A percentile compares a stretch with the other conserved stretches of the same genome.
Evolutionary conservation across 1,140 invertebrate species (phyloP).

Genomic region (Philopotamus ludificatus): DNA sequence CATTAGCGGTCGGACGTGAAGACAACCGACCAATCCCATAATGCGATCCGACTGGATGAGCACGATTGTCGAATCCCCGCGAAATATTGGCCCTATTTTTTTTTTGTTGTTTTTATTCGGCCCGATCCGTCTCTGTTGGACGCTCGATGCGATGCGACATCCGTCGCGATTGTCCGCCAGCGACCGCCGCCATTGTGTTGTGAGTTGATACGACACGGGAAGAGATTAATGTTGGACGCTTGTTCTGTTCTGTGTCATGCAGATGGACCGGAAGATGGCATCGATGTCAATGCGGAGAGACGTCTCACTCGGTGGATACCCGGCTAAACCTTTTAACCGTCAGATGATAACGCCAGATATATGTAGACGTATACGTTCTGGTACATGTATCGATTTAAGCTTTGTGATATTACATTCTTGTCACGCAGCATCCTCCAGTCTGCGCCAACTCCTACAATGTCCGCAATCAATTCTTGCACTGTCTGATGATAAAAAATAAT

Average conservation of each 20-base stretch:
- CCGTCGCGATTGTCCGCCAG: neutral
- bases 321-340: too few species aligned
- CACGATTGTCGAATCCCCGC: slow-evolving; percentile 1
- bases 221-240: slow-evolving; percentile 22
- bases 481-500: too few species aligned
- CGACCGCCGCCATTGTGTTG: neutral
- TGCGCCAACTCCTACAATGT: too few species aligned
- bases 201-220: slow-evolving; percentile 10
- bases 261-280: slow-evolving; percentile 31
- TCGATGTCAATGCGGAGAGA: slow-evolving; percentile 9
- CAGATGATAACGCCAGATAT: too few species aligned
- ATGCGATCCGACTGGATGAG: slow-evolving; percentile 29
- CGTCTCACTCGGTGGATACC: slow-evolving; percentile 5
- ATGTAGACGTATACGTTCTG: neutral
- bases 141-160: too few species aligned
- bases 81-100: too few species aligned
- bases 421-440: too few species aligned
- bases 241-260: slow-evolving; percentile 18
- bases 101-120: too few species aligned
- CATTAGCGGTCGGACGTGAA: neutral
- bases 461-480: too few species aligned
- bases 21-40: slow-evolving; percentile 14
- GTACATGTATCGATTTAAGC: neutral
- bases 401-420: too few species aligned
- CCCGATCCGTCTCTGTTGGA: too few species aligned